phyloP scores from a whole-genome alignment of 2,113 vertebrate genomes.

The Bettongia penicillata region DNA sequence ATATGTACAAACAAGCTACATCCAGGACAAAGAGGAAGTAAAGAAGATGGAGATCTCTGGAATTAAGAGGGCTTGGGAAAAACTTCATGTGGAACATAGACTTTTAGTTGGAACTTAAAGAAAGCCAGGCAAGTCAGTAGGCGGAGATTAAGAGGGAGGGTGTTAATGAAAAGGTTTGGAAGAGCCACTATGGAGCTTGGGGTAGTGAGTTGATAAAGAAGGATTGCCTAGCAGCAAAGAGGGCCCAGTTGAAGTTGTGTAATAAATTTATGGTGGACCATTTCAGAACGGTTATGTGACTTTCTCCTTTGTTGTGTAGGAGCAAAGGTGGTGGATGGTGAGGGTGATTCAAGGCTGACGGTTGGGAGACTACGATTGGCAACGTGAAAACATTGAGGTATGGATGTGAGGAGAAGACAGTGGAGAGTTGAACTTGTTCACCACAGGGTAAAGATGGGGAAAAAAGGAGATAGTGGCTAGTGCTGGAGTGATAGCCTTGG shows the following conservation, averaged over 20 bases:
- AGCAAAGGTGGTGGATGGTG: neutral
- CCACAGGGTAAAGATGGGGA: neutral
- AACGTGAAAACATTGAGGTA: neutral
- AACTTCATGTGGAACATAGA: too few species aligned
- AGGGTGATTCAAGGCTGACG: neutral
- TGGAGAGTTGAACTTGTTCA: neutral
- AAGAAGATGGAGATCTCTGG: too few species aligned
- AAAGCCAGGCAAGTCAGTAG: too few species aligned
- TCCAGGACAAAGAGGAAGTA: too few species aligned
- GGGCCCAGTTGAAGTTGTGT: neutral
- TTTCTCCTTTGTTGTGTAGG: neutral
- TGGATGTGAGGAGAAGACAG: neutral
- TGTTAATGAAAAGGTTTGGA: neutral
- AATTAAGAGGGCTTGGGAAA: too few species aligned
- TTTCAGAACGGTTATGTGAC: neutral
- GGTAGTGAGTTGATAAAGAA: neutral
- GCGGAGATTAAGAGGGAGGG: too few species aligned
- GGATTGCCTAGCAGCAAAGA: neutral
- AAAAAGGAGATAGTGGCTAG: neutral
- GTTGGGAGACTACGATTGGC: neutral
- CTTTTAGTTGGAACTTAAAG: too few species aligned
- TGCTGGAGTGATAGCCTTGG: neutral
- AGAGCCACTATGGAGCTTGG: neutral
- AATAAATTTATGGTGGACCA: neutral
- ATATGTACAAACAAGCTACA: too few species aligned